Evolutionary conservation across 2,797 vertebrate genomes (phyloP), one percentile per base, ranked within the genome.

Genomic region (Danio tinwini): DNA sequence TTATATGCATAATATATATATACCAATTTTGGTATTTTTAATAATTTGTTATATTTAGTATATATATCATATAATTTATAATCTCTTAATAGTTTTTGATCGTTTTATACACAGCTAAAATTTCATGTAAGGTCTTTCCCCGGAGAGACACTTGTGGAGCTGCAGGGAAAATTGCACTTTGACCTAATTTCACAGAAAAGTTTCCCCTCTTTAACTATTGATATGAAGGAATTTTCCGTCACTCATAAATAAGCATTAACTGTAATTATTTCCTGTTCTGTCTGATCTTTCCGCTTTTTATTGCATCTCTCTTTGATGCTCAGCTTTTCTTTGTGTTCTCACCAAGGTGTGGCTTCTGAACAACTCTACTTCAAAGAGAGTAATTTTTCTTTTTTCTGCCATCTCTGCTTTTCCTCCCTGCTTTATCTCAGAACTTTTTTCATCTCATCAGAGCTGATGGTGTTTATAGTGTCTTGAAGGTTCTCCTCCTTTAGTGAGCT

Each of bases 221-320:
- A 68, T 68, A 42, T 42, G n/a, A 59, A 50, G 19, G 37, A 0
- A 61, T 70, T 78, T 52, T 12, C 39, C 29, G n/a, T 21, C n/a
- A 61, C 42, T 61, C 55, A 52, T n/a, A 59, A 70, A 70, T n/a
- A 61, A 42, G 12, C 44, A 14, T 78, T 61, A 53, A 14, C 58
- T 7, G n/a, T 85, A 78, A 19, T 70, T 55, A 74, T 82, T 77
- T 78, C 62, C 64, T 49, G 42, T 29, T 56, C 47, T 13, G 76
- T 82, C 80, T 76, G 65, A 83, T 81, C 87, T 77, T 84, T 86
- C 76, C 84, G 55, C 44, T 80, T 82, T 76, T 85, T 84, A 78
- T 59, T 84, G 50, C 40, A 62, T 84, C 65, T 67, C 73, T 86
- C 83, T 69, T 49, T 84, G 72, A 86, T 85, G 83, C 76, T 83